Percentiles rank a stretch among this genome's conserved stretches.
Conservation (phyloP, 2,888 invertebrate species). For the Tetrapedia diversipes region DNA sequence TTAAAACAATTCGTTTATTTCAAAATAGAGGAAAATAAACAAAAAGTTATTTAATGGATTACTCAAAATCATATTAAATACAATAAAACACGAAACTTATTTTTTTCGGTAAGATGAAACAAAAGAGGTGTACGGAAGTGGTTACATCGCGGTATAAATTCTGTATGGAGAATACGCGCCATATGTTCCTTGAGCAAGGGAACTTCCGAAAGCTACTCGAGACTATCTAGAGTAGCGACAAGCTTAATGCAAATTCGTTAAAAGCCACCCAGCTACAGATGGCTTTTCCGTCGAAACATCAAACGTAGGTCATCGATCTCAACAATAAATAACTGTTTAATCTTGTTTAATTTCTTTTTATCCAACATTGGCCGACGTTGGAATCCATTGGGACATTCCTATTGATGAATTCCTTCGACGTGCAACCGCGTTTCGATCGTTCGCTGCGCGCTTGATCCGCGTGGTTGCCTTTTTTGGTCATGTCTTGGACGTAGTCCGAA, state of each 20-base stretch:
- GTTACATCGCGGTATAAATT: not conserved
- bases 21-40: too few species aligned
- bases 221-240: conserved; percentile 45
- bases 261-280: conserved; percentile 35
- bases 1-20: too few species aligned
- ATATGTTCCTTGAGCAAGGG: conserved; percentile 1
- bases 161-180: not conserved
- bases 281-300: conserved; percentile 5
- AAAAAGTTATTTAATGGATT: too few species aligned
- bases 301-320: not conserved
- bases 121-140: not conserved
- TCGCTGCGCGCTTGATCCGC: conserved; percentile 20
- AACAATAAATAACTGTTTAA: not conserved
- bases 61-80: too few species aligned
- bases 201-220: conserved; percentile 43
- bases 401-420: not conserved
- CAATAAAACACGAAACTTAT: not conserved
- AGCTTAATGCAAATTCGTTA: conserved; percentile 34
- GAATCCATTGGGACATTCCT: conserved; percentile 1
- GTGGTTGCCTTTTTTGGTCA: conserved; percentile 57
- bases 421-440: conserved; percentile 33
- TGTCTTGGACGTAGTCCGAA: conserved; percentile 34
- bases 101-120: not conserved
- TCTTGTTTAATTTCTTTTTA: too few species aligned
- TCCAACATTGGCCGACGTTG: not conserved